These are phyloP conservation scores for Tamandua tetradactyla DNA, from an alignment of 2,797 vertebrate species.

Conservation along the genomic window DNA sequence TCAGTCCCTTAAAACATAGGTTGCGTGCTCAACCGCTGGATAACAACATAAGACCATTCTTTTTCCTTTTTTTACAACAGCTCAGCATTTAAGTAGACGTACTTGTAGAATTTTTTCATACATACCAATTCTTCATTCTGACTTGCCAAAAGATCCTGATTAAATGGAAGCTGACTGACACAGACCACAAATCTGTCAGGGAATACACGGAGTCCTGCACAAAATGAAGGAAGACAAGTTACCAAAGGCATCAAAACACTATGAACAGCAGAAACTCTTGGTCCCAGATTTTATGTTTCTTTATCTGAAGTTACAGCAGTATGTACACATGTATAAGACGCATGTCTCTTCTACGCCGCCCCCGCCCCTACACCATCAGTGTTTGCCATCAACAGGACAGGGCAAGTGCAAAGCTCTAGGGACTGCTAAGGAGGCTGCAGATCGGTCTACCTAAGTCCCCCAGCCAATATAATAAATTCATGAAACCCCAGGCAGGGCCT, in stretches of 20 bases:
- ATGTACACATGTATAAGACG: background rate
- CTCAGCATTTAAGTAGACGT: slow-evolving; percentile 39
- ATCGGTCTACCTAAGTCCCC: slow-evolving; percentile 61
- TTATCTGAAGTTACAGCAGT: background rate
- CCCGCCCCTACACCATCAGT: background rate
- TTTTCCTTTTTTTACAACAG: background rate
- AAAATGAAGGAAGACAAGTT: slow-evolving; percentile 74
- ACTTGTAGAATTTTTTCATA: slow-evolving; percentile 69
- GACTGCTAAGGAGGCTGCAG: slow-evolving; percentile 29
- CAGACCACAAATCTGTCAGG: slow-evolving; percentile 93
- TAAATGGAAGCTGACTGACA: slow-evolving; percentile 89
- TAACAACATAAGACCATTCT: background rate
- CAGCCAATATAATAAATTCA: slow-evolving; percentile 14
- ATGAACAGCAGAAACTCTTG: slow-evolving; percentile 20
- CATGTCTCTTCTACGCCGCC: background rate
- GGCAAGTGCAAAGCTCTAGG: slow-evolving; percentile 53
- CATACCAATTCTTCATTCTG: slow-evolving; percentile 80
- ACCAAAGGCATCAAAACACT: slow-evolving; percentile 26
- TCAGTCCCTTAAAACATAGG: slow-evolving; percentile 23
- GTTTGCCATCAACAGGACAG: slow-evolving; percentile 5
- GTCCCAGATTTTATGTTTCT: background rate
- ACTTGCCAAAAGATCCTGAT: slow-evolving; percentile 83
- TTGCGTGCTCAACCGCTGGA: slow-evolving; percentile 49
- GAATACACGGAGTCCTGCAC: slow-evolving; percentile 92
- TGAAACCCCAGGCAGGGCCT: slow-evolving; percentile 42